Evolutionary conservation across 30 jellyfish, hydroid and myxozoan genomes (phyloP), one percentile per base, ranked within the genome.

Genomic region (Aurelia coerulea): DNA sequence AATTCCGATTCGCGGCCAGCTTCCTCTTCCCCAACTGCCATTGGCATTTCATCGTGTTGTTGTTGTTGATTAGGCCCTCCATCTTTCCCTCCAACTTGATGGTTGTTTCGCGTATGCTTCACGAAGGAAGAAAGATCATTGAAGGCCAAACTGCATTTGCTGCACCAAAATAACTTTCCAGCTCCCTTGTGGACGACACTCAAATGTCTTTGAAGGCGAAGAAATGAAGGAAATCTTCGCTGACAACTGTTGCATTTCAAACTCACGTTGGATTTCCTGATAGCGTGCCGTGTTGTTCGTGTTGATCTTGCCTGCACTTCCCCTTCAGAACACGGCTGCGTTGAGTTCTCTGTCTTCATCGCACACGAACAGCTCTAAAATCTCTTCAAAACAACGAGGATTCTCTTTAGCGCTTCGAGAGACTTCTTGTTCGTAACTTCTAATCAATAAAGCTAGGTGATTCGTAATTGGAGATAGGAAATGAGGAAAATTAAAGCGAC

Each of bases 181-280:
- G 93, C 80, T 34, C 85, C 76, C 60, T 73, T 84, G 71, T 84
- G 93, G 14, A 84, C 88, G 10, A 73, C 17, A 39, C 71, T 84
- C 17, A 84, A 37, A 84, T 84, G 93, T 31, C 93, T 62, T 12
- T 66, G 76, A 29, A 84, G 88, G 1, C 93, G 93, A 10, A 84
- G 68, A 63, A 84, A 42, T 23, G 93, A 84, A 34, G 93, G 93
- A 42, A 84, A 84, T 19, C 88, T 64, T 51, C 93, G 64, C 74
- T 84, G 93, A 58, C 93, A 84, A 74, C 78, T 74, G 83, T 76
- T 74, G 83, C 93, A 84, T 68, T 84, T 84, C 52, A 84, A 74
- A 17, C 86, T 77, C 78, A 65, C 87, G 87, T 49, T 84, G 37
- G 88, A 39, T 63, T 77, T 64, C 65, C 82, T 64, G 37, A 17